phyloP scores from a whole-genome alignment of 2,113 vertebrate species.

The Podarcis muralis region DNA sequence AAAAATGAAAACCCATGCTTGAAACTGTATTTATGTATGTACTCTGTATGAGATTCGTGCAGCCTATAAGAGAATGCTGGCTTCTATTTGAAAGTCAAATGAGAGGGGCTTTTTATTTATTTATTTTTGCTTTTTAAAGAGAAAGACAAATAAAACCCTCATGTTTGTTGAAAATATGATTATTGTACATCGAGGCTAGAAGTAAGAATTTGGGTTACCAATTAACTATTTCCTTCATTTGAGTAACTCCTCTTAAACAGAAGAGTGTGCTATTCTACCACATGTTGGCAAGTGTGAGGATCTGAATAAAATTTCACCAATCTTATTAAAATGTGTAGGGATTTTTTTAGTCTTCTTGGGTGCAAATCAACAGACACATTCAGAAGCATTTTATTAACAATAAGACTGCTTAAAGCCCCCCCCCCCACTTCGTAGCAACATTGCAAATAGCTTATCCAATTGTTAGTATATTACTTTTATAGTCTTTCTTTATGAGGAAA shows the following conservation, averaged over 20 bases:
- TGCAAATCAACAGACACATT: conserved; percentile 77
- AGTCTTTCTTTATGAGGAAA: conserved; percentile 76
- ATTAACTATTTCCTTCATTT: conserved; percentile 75
- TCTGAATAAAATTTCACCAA: conserved; percentile 79
- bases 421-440: conserved; percentile 79
- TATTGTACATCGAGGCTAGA: conserved; percentile 56
- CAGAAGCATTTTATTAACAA: conserved; percentile 78
- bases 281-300: conserved; percentile 78
- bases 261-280: conserved; percentile 86
- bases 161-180: conserved; percentile 50
- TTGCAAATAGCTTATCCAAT: conserved; percentile 81
- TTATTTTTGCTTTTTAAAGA: conserved; percentile 25
- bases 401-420: conserved; percentile 77
- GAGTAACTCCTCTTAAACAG: conserved; percentile 82
- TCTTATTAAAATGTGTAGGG: conserved; percentile 79
- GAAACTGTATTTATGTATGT: conserved; percentile 3
- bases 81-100: neutral
- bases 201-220: conserved; percentile 68
- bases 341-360: conserved; percentile 76
- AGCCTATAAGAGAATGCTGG: conserved; percentile 3
- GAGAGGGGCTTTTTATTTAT: neutral
- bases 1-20: conserved; percentile 38
- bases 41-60: neutral
- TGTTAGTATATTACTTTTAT: conserved; percentile 81
- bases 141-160: conserved; percentile 36